These are phyloP conservation scores for Leptocoma aspasia DNA, from an alignment of 2,113 vertebrate genomes.

Conservation along the genomic window DNA sequence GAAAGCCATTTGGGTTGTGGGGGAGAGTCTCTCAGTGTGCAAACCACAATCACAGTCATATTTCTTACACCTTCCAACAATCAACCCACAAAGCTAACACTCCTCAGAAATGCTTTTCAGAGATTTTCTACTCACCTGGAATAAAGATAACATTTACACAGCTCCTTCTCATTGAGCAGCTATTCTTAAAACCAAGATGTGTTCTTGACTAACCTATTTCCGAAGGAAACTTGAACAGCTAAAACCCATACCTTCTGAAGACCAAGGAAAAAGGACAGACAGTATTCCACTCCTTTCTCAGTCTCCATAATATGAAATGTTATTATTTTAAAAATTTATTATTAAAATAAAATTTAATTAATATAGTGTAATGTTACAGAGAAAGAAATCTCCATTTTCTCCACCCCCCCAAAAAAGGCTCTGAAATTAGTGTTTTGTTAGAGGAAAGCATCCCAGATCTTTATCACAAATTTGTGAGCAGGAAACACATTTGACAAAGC, in stretches of 20 bases:
- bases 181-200: neutral
- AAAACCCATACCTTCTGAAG: neutral
- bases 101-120: constrained; percentile 1
- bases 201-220: neutral
- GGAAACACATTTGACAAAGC: rapidly evolving
- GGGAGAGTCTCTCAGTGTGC: neutral
- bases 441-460: neutral
- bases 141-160: constrained; percentile 18
- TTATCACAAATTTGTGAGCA: neutral
- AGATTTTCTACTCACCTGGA: constrained; percentile 25
- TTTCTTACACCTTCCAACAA: constrained; percentile 8
- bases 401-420: rapidly evolving
- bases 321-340: neutral
- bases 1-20: constrained; percentile 12
- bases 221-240: neutral
- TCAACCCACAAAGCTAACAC: neutral
- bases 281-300: neutral
- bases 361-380: neutral
- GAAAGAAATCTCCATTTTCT: neutral
- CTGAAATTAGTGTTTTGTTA: neutral
- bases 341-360: neutral
- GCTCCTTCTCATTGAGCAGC: neutral
- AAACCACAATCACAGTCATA: constrained; percentile 11
- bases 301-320: neutral
- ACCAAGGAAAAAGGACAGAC: neutral